phyloP scores from a whole-genome alignment of 2,113 vertebrate species.

The Monopterus albus region DNA sequence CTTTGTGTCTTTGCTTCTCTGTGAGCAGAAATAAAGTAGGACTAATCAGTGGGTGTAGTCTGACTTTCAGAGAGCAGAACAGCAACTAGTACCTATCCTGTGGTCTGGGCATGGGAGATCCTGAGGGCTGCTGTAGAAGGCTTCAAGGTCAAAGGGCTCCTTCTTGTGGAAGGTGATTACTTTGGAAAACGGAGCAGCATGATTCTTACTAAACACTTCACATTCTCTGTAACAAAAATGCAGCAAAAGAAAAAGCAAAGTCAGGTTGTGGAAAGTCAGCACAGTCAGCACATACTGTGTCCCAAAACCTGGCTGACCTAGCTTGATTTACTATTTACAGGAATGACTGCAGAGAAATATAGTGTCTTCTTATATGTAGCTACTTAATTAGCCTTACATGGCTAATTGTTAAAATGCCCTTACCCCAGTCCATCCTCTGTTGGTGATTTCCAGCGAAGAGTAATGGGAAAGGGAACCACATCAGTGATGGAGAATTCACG shows the following conservation, averaged over 20 bases:
- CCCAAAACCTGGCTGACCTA: neutral
- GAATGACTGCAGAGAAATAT: neutral
- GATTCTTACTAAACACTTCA: conserved; percentile 95
- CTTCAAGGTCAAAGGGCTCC: conserved; percentile 95
- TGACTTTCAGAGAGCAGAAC: conserved; percentile 9
- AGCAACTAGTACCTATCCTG: conserved; percentile 88
- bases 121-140: conserved; percentile 90
- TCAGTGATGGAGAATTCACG: conserved; percentile 97
- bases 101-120: conserved; percentile 93
- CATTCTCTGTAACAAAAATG: conserved; percentile 86
- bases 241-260: conserved; percentile 15
- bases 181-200: conserved; percentile 95
- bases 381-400: neutral
- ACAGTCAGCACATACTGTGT: conserved; percentile 11
- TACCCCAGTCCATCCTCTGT: conserved; percentile 92
- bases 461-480: conserved; percentile 93
- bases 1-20: neutral
- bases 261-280: conserved; percentile 24
- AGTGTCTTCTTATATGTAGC: neutral
- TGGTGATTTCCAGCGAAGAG: conserved; percentile 91
- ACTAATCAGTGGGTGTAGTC: neutral
- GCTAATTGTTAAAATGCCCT: conserved; percentile 33
- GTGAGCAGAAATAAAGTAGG: neutral
- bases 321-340: neutral
- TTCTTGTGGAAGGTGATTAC: conserved; percentile 98